Conservation (phyloP, 2,888 invertebrate genomes). For the Pasiphila rectangulata region DNA sequence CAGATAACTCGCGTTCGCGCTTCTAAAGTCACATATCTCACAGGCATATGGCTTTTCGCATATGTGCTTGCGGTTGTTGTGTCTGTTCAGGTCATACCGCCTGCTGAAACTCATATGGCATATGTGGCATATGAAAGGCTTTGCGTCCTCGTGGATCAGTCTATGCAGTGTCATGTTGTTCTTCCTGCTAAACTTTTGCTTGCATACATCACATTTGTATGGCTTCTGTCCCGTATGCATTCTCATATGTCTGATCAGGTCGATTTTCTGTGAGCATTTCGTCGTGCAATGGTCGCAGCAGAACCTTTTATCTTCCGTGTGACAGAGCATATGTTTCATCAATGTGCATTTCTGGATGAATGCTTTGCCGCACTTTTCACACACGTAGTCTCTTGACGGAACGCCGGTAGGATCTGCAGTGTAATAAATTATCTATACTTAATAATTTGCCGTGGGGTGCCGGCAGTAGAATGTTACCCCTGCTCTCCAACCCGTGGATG, state of each 20-base stretch:
- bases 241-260: background rate
- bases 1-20: slow-evolving; percentile 7
- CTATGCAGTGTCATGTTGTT: slow-evolving; percentile 6
- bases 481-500: too few relatives aligned
- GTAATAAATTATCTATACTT: too few relatives aligned
- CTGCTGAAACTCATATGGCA: background rate
- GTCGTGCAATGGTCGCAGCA: background rate
- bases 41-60: slow-evolving; percentile 5
- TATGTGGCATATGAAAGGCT: background rate
- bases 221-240: slow-evolving; percentile 1
- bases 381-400: background rate
- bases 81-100: slow-evolving; percentile 4
- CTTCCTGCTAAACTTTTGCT: background rate
- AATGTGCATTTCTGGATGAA: background rate
- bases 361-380: background rate
- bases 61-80: slow-evolving; percentile 3
- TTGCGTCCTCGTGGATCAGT: background rate
- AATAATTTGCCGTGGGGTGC: too few relatives aligned
- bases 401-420: too few relatives aligned
- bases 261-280: background rate
- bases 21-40: slow-evolving; percentile 8
- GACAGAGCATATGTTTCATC: background rate
- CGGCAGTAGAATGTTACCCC: too few relatives aligned
- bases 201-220: background rate
- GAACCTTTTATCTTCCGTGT: background rate